These are phyloP conservation scores for Actias luna DNA, from an alignment of 2,888 invertebrate species.

Conservation along the genomic window DNA sequence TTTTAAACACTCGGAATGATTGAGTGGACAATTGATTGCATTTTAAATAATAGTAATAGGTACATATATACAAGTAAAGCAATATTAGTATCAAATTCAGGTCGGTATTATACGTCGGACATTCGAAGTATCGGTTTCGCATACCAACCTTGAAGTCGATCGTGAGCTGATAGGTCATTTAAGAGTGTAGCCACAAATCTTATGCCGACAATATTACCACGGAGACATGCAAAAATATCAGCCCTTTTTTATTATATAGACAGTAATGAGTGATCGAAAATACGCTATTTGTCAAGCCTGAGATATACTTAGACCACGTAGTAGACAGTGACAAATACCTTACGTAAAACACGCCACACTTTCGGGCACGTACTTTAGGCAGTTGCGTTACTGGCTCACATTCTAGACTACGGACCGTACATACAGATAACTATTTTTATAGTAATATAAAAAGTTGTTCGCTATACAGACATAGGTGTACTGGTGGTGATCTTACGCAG, in stretches of 20 bases:
- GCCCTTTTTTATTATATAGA: conserved; percentile 69
- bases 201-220: conserved; percentile 49
- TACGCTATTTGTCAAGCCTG: conserved; percentile 52
- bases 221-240: conserved; percentile 36
- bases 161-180: conserved; percentile 55
- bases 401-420: conserved; percentile 44
- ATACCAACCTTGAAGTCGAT: conserved; percentile 64
- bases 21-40: conserved; percentile 34
- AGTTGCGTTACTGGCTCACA: conserved; percentile 54
- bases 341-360: conserved; percentile 64
- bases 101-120: conserved; percentile 50
- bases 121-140: conserved; percentile 61
- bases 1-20: conserved; percentile 20
- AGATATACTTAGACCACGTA: conserved; percentile 48
- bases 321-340: conserved; percentile 45
- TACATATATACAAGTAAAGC: conserved; percentile 33
- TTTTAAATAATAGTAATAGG: conserved; percentile 36
- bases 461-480: not conserved
- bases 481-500: not conserved
- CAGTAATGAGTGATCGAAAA: conserved; percentile 59
- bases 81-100: conserved; percentile 49
- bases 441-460: conserved; percentile 24
- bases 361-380: conserved; percentile 28
- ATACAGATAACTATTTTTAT: conserved; percentile 54
- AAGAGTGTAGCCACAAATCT: conserved; percentile 40